A percentile compares a stretch with the other conserved stretches of the same genome.
Conservation (phyloP, 2,888 invertebrate species). For the Rhaphigaster nebulosa region DNA sequence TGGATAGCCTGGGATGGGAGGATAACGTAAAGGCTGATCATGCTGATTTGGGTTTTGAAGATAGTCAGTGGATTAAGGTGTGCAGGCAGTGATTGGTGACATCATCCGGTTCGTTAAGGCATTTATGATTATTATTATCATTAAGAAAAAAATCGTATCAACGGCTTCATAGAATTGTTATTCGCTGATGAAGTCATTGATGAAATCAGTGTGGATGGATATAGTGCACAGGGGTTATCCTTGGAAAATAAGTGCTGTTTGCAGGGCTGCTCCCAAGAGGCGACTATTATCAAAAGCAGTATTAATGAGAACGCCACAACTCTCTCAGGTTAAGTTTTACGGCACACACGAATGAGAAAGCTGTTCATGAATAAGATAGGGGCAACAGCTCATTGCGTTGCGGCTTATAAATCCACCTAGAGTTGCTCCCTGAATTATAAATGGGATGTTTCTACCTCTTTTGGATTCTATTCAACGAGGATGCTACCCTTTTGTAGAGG, state of each 20-base stretch:
- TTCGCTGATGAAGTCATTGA: too few species aligned
- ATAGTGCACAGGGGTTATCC: not conserved
- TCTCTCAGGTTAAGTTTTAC: constrained; percentile 18
- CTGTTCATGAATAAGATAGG: constrained; percentile 25
- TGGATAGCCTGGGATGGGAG: too few species aligned
- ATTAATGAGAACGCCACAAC: constrained; percentile 19
- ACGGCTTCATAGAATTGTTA: too few species aligned
- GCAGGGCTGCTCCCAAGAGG: not conserved
- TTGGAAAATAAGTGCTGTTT: not conserved
- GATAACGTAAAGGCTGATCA: too few species aligned
- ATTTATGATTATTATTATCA: too few species aligned
- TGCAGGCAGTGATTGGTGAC: too few species aligned
- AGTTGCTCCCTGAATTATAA: constrained; percentile 18
- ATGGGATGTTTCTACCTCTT: constrained; percentile 28
- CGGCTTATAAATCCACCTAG: constrained; percentile 20
- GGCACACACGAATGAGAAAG: constrained; percentile 28
- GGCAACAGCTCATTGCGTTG: constrained; percentile 28
- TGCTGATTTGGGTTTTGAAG: too few species aligned
- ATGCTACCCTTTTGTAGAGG: not conserved
- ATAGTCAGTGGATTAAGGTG: too few species aligned
- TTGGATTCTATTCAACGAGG: constrained; percentile 30
- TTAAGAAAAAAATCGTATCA: too few species aligned
- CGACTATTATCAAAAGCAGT: constrained; percentile 29
- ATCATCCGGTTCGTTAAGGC: too few species aligned
- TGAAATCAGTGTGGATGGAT: not conserved